These are phyloP conservation scores for Melanotaenia nigrans DNA, from an alignment of 2,797 vertebrate genomes.

Conservation along the genomic window DNA sequence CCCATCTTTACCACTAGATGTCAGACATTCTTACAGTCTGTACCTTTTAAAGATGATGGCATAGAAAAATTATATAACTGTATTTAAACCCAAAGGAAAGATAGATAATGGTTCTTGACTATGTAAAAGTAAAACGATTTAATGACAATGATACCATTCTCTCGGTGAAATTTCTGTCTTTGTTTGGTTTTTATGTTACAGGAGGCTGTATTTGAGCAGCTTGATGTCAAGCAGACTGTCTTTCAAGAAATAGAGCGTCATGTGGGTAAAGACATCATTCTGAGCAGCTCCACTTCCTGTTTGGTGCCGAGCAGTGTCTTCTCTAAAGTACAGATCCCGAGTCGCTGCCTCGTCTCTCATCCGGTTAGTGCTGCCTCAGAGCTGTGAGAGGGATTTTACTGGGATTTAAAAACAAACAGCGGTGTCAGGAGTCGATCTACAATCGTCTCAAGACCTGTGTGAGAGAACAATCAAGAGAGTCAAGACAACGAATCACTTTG, in stretches of 20 bases:
- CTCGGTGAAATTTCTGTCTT: not conserved
- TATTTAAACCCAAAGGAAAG: not conserved
- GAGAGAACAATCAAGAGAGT: no score
- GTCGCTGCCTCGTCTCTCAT: conserved; percentile 93
- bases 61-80: not conserved
- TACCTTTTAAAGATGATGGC: no score
- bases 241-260: conserved; percentile 88
- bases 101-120: not conserved
- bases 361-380: conserved; percentile 82
- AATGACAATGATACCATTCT: not conserved
- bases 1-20: no score
- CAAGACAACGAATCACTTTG: no score
- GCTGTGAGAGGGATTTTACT: not conserved
- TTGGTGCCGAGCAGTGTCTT: conserved; percentile 93
- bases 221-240: conserved; percentile 89
- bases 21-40: no score
- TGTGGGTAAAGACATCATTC: conserved; percentile 80
- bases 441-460: no score
- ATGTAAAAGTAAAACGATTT: not conserved
- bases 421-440: no score
- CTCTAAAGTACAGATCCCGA: conserved; percentile 83
- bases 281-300: conserved; percentile 95
- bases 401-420: not conserved
- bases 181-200: conserved; percentile 60
- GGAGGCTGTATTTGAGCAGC: conserved; percentile 93